Evolutionary conservation across 2,797 vertebrate genomes (phyloP).

Genomic region (Remorina albescens): DNA sequence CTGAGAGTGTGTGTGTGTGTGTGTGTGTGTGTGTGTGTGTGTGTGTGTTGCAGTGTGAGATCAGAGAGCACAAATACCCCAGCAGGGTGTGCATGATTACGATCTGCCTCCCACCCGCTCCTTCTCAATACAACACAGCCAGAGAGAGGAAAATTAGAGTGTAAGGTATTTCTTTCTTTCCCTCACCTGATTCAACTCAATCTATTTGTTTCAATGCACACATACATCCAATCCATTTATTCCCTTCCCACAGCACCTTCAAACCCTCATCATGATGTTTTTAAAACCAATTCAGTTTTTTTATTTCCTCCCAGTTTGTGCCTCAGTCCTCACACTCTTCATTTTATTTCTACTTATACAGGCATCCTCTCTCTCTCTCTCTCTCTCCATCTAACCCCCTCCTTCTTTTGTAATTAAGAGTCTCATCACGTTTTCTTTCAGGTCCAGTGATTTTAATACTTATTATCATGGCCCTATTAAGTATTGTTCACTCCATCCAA

Average conservation of each 20-base stretch:
- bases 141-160: constrained; percentile 65
- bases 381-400: background rate
- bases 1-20: constrained; percentile 1
- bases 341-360: constrained; percentile 34
- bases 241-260: constrained; percentile 39
- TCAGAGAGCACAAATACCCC: constrained; percentile 62
- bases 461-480: constrained; percentile 85
- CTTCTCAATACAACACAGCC: constrained; percentile 63
- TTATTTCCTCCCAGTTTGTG: constrained; percentile 6
- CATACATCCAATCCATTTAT: constrained; percentile 23
- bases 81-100: constrained; percentile 70
- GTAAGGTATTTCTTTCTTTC: constrained; percentile 49
- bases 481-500: constrained; percentile 80
- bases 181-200: constrained; percentile 56
- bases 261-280: constrained; percentile 55
- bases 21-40: constrained; percentile 18
- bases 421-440: constrained; percentile 81
- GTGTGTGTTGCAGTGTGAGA: constrained; percentile 36
- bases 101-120: constrained; percentile 43
- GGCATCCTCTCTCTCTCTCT: constrained; percentile 9
- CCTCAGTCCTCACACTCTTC: constrained; percentile 19
- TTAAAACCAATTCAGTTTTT: constrained; percentile 51
- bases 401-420: constrained; percentile 66
- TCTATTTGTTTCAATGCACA: constrained; percentile 44
- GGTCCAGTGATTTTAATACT: constrained; percentile 84